Evolutionary conservation across 2,113 vertebrate genomes (phyloP), one percentile per base, ranked within the genome.

Genomic region (Macquaria australasica): DNA sequence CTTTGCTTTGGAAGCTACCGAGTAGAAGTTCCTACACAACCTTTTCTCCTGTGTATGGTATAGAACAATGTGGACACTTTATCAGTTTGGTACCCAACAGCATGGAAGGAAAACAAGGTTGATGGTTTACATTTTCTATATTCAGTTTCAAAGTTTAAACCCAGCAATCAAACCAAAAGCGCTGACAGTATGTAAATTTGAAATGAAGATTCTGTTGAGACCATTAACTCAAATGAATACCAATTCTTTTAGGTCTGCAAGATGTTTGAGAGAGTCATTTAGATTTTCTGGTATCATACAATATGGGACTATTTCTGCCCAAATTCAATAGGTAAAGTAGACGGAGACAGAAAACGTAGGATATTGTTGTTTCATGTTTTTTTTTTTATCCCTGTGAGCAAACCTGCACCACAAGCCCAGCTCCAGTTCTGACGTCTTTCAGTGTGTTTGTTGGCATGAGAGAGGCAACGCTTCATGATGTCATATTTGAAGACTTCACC

Each of bases 401-500:
- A 10, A 50, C 3, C 8, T n/a, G 56, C 41, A 20, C 58, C 41
- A 23, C 8, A 28, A 15, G 28, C 31, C 28, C 9, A 16, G 23
- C 45, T 37, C 39, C 25, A 60, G 55, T 39, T 60, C 39, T 59
- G 21, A 39, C 9, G 0, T 60, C 12, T 23, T n/a, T 48, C 15
- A 60, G 21, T 62, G 66, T 70, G 67, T 79, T 79, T 79, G 14
- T 60, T 59, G 66, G 41, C 64, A 58, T 1, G 23, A 48, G 53
- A 69, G 12, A 59, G 53, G 25, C 53, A 15, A 21, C 20, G 73
- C 11, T 25, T 59, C 53, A 76, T 85, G 78, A 73, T 70, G 59
- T 81, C 67, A 77, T 9, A 41, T 77, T 48, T 67, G 2, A 66
- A 63, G 45, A 73, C 64, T 81, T 67, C 56, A 67, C 20, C 77